Evolutionary conservation across 2,113 vertebrate species (phyloP).

Genomic region (Hippopotamus amphibius): DNA sequence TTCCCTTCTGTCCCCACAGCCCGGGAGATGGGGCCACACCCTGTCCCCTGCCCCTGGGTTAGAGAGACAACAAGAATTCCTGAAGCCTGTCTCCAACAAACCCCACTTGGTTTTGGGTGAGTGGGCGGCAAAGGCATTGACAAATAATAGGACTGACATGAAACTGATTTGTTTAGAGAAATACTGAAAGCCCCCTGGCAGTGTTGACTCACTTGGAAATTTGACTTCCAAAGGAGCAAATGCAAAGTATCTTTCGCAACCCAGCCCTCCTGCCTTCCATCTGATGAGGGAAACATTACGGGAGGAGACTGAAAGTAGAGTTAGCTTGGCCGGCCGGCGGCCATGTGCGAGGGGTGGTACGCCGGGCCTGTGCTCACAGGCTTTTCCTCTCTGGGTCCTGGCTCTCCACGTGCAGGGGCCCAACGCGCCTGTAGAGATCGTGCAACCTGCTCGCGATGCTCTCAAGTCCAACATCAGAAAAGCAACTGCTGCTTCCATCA

Average conservation of each 20-base stretch:
- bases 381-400: not conserved
- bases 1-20: not conserved
- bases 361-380: not conserved
- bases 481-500: not conserved
- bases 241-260: conserved; percentile 54
- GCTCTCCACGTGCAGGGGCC: not conserved
- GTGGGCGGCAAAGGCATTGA: conserved; percentile 61
- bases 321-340: too few species aligned
- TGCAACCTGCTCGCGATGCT: not conserved
- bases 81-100: conserved; percentile 15
- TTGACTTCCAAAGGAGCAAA: conserved; percentile 70
- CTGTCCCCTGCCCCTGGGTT: not conserved
- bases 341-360: too few species aligned
- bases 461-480: not conserved
- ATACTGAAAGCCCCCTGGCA: conserved; percentile 33
- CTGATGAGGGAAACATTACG: not conserved
- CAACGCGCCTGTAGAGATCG: not conserved
- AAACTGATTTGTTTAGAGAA: conserved; percentile 62
- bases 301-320: not conserved
- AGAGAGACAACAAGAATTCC: not conserved
- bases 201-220: conserved; percentile 64
- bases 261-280: conserved; percentile 10
- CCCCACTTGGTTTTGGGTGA: conserved; percentile 39
- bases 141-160: conserved; percentile 53
- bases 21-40: not conserved